Conservation (phyloP, 2,888 invertebrate species). For the Endotricha flammealis region DNA sequence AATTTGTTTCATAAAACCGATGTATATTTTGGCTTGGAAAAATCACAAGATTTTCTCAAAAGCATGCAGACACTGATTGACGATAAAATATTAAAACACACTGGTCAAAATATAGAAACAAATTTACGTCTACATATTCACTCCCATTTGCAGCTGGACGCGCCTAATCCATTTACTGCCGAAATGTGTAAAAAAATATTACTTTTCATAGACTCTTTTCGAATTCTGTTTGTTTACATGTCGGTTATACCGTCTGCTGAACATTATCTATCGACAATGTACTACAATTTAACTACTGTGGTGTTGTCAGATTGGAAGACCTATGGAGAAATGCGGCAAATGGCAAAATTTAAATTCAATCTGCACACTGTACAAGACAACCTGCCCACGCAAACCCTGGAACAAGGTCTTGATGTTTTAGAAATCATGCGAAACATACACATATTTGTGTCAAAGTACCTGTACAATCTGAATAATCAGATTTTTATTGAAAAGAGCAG, state of each 20-base stretch:
- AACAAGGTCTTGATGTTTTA: slow-evolving; percentile 97
- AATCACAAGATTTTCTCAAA: slow-evolving; percentile 50
- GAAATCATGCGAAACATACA: slow-evolving; percentile 98
- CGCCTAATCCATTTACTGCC: slow-evolving; percentile 84
- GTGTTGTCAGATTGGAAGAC: slow-evolving; percentile 98
- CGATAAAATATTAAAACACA: slow-evolving; percentile 80
- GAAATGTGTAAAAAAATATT: slow-evolving; percentile 82
- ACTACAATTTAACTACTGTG: slow-evolving; percentile 98
- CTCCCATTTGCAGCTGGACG: slow-evolving; percentile 89
- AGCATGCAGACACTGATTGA: slow-evolving; percentile 65
- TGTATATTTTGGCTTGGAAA: slow-evolving; percentile 37
- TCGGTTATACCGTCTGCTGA: slow-evolving; percentile 86
- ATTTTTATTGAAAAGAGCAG: slow-evolving; percentile 95
- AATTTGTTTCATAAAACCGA: slow-evolving; percentile 53
- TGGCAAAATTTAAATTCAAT: slow-evolving; percentile 91
- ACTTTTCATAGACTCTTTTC: slow-evolving; percentile 76
- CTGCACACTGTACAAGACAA: slow-evolving; percentile 93
- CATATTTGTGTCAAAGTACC: slow-evolving; percentile 94
- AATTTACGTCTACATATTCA: slow-evolving; percentile 95
- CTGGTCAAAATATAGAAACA: slow-evolving; percentile 94
- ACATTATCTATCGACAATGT: slow-evolving; percentile 94
- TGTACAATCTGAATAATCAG: slow-evolving; percentile 97
- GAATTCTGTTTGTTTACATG: slow-evolving; percentile 76
- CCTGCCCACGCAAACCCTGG: slow-evolving; percentile 96
- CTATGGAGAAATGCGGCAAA: slow-evolving; percentile 96